Percentiles rank a stretch among this genome's conserved stretches.
Evolutionary conservation across 2,888 invertebrate genomes (phyloP).

Genomic region (Drosophila maculinotata): DNA sequence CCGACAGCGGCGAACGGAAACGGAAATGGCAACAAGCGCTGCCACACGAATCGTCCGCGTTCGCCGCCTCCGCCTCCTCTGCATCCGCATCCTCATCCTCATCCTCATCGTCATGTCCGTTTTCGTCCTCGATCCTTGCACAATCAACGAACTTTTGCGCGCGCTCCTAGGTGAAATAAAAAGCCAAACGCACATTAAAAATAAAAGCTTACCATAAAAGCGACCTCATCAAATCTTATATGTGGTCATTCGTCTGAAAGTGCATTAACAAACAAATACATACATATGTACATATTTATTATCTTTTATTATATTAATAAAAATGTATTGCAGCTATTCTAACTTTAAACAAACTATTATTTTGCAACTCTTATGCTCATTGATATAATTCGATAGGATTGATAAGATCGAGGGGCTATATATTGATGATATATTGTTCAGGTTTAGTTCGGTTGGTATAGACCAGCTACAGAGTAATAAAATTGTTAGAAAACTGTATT

Average conservation of each 20-base stretch:
- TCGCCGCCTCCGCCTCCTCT: too few relatives aligned
- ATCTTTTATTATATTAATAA: background rate
- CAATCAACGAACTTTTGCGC: conserved; percentile 17
- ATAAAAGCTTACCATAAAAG: conserved; percentile 29
- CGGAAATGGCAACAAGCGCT: conserved; percentile 79
- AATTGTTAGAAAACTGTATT: too few relatives aligned
- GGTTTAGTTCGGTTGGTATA: too few relatives aligned
- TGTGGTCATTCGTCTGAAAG: conserved; percentile 1
- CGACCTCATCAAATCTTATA: conserved; percentile 15
- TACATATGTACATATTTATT: background rate
- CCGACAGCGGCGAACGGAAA: conserved; percentile 69
- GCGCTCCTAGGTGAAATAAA: conserved; percentile 34
- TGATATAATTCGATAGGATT: too few relatives aligned
- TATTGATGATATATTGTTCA: too few relatives aligned
- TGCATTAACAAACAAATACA: conserved; percentile 2
- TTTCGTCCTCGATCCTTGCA: background rate
- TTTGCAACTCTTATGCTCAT: background rate
- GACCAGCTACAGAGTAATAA: too few relatives aligned
- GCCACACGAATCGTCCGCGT: conserved; percentile 42
- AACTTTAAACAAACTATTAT: background rate
- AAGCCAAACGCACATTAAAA: conserved; percentile 9
- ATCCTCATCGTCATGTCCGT: background rate
- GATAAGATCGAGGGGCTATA: too few relatives aligned
- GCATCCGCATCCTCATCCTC: background rate
- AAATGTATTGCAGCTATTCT: background rate